Base-by-base conservation (phyloP, 2,797 vertebrate species). In the Melanotaenia maccullochi region DNA sequence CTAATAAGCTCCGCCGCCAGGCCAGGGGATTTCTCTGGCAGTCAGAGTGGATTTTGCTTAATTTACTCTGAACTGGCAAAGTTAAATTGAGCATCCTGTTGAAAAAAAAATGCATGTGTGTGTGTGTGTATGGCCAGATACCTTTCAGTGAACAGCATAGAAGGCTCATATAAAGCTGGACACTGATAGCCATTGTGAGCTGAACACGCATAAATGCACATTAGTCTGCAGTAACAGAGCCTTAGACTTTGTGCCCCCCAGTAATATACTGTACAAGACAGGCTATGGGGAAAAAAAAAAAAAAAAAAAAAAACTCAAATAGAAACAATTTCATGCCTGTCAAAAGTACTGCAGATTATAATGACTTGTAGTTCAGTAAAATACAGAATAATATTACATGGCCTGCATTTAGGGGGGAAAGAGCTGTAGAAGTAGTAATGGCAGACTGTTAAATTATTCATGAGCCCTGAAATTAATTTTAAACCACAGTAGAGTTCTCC, bases 41-140 rank as follows among this genome's bases (percentile, higher is more conserved):
- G 87, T 83, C 82, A 68, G 79, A 84, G 79, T 74, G 82, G 91
- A 85, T 90, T 93, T 60, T 90, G 87, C 87, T 94, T 92, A 90
- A 93, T 93, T 93, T 90, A 92, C 91, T 87, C 87, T 83, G 79
- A 85, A 86, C 84, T 87, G 87, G 78, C 90, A 81, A 87, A 90
- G 90, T 92, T 91, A 91, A 94, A 93, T 94, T 78, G 78, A 91
- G 75, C 88, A 89, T 92, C 87, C 85, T 89, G 83, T 82, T 76
- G 84, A 90, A 92, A 93, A 81, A 40, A n/a, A 44, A 5, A 77
- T 82, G 84, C 84, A 68, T 84, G 56, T 67, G 63, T 69, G 69
- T 69, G 69, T 86, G 79, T 89, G 76, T 76, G 70, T 74, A 84
- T 78, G 87, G 80, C 88, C 75, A 85, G 85, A 85, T 92, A 86